Conservation (phyloP, 2,113 vertebrate genomes). For the Pollachius pollachius region DNA sequence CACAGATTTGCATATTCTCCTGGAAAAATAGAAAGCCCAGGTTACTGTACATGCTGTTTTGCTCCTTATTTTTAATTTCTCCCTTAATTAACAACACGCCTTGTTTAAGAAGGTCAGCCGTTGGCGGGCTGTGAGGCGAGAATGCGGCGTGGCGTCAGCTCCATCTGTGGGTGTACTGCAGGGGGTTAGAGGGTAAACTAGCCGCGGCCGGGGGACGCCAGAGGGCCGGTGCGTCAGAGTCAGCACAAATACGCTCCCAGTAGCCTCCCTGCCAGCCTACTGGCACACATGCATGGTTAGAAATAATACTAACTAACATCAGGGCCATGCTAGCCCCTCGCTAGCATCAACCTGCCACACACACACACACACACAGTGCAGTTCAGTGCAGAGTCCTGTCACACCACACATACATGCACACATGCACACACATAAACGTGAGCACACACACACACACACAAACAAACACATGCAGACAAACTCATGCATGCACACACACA, state of each 20-base stretch:
- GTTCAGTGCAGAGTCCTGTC: no score
- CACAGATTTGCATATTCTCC: no score
- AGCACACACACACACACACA: no score
- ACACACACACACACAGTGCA: not conserved
- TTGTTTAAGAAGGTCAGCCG: slow-evolving; percentile 34
- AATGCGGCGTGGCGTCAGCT: slow-evolving; percentile 56
- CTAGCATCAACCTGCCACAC: slow-evolving; percentile 13
- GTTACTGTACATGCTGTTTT: not conserved
- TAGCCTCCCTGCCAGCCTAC: slow-evolving; percentile 47
- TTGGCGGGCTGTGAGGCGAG: slow-evolving; percentile 35
- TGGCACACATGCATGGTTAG: slow-evolving; percentile 32
- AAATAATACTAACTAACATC: slow-evolving; percentile 22
- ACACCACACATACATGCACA: slow-evolving; percentile 11
- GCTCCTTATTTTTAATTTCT: not conserved
- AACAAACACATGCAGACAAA: no score
- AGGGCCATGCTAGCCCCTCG: slow-evolving; percentile 30
- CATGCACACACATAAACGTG: slow-evolving; percentile 11
- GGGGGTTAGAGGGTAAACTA: slow-evolving; percentile 51
- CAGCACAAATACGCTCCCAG: slow-evolving; percentile 64
- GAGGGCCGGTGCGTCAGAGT: slow-evolving; percentile 53
- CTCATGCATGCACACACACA: not conserved
- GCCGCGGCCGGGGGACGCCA: slow-evolving; percentile 22
- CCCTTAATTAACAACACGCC: not conserved
- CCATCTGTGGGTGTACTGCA: slow-evolving; percentile 58
- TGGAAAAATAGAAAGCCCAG: not conserved